Evolutionary conservation across 2,888 invertebrate species (phyloP), one percentile per base, ranked within the genome.

Genomic region (Papilio elwesi): DNA sequence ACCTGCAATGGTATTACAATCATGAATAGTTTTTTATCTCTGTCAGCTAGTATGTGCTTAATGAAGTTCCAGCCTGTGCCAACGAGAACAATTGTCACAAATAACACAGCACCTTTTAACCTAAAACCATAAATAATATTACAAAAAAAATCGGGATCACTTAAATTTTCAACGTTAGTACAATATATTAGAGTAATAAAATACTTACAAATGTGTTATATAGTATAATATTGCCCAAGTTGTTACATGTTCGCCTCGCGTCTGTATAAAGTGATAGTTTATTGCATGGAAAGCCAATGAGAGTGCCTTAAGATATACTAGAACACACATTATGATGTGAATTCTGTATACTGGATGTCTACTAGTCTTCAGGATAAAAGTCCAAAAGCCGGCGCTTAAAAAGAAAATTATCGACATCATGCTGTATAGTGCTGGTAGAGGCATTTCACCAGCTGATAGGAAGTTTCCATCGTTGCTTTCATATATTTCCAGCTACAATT

Each of bases 41-140:
- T 96, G 80, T 99, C 98, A 0, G 98, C 97, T 38, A 99, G 94
- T 78, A 99, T 98, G 87, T 99, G 98, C 85, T 99, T 99, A 80
- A 99, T 98, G 87, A 99, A 99, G 53, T 99, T 98, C 98, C 99
- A 99, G 0, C 99, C 99, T 8, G 99, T 99, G 64, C 99, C 99
- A 78, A 99, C 98, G 12, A 99, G 94, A 12, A 99, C 97, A 78
- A 99, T 97, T 0, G 99, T 99, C 74, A 99, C 98, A 85, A 99
- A 99, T 68, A 99, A 92, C 62, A 99, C 96, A 0, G 98, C 98
- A 12, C 98, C 98, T 89, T 98, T 98, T 73, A 98, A 92, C 78
- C 97, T 97, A 86, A 68, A 88, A 85, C 63, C 57, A 75, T 67
- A 71, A 57, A 63, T 3, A 48, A 74, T 11, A 62, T 67, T 66